These are phyloP conservation scores for Drosophila pectinifera DNA, from an alignment of 1,140 invertebrate species.

Conservation along the genomic window DNA sequence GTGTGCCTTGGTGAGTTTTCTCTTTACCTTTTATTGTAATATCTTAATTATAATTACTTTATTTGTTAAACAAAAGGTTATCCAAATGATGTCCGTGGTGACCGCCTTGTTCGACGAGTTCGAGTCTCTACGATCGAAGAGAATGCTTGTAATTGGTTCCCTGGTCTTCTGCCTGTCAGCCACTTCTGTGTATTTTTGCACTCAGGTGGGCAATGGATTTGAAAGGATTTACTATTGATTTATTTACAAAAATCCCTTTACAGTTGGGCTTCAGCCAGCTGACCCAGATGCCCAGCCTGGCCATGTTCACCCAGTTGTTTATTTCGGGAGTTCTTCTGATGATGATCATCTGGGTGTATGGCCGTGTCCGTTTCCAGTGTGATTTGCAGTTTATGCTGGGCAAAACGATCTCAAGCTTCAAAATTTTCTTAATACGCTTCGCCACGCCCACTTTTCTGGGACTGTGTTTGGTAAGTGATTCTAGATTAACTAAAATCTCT, in stretches of 20 bases:
- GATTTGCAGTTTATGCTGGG: slow-evolving; percentile 94
- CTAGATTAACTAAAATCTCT: no score
- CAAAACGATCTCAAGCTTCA: slow-evolving; percentile 87
- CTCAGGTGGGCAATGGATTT: slow-evolving; percentile 44
- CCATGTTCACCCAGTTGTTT: slow-evolving; percentile 89
- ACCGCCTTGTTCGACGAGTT: slow-evolving; percentile 80
- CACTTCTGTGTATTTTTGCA: slow-evolving; percentile 75
- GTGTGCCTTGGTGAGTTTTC: slow-evolving; percentile 65
- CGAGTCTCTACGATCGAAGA: slow-evolving; percentile 63
- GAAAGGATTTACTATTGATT: neutral
- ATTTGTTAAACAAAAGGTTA: slow-evolving; percentile 46
- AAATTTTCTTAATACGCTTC: slow-evolving; percentile 76
- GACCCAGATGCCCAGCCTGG: slow-evolving; percentile 87
- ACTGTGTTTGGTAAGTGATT: slow-evolving; percentile 53
- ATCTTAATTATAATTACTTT: neutral
- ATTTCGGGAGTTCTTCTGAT: slow-evolving; percentile 90
- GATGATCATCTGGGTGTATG: slow-evolving; percentile 91
- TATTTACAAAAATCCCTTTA: neutral
- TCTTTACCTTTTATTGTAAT: neutral
- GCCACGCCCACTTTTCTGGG: slow-evolving; percentile 69
- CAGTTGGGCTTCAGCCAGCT: slow-evolving; percentile 72
- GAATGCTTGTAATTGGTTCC: slow-evolving; percentile 46
- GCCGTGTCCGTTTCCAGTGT: slow-evolving; percentile 88
- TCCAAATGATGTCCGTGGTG: slow-evolving; percentile 69
- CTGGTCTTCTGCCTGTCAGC: slow-evolving; percentile 46